Evolutionary conservation across 1,140 invertebrate species (phyloP), one percentile per base, ranked within the genome.

Genomic region (Drosophila paulistorum): DNA sequence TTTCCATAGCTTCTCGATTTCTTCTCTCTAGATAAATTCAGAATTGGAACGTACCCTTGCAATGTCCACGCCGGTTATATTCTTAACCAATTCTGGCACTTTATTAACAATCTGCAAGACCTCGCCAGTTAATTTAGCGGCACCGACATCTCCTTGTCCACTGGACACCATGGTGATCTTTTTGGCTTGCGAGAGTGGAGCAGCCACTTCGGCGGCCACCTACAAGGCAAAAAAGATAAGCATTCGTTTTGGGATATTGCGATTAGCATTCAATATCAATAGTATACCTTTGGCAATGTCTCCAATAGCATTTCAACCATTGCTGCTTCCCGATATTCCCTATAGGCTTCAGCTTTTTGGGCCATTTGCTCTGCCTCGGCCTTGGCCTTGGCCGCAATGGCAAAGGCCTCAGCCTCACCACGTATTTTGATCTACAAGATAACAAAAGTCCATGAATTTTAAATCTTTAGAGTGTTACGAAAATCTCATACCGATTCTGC

Each of bases 221-320:
- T 99, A 74, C 20, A 85, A 82, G 60, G 33, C 30, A 2, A 13
- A 7, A 61, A 20, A 55, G 9, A 51, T 78, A 81, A 71, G 23
- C 11, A 51, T 35, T 37, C n/a, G 37, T 54, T 66, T 26, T 6
- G 1, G 0, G 11, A 30, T 13, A 26, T 26, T 4, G 3, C 2
- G 10, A 35, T 23, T n/a, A 2, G 0, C 1, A 41, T 30, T 3
- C 5, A 63, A 37, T 6, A 7, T 51, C 6, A 1, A 14, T 2
- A 39, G 3, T 61, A 10, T 93, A 98, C 98, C 95, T 98, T 98
- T 42, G 98, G 98, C 85, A 99, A 93, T n/a, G 96, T 97, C 64
- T 99, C 97, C 20, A 99, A 94, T 87, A 99, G 95, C 98, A 99
- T 99, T 86, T 99, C 98, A 61, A 99, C 95, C 95, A 99, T 98